Conservation (phyloP, 35 echinoderm and acorn worm genomes). For the Ophiothrix spiculata region DNA sequence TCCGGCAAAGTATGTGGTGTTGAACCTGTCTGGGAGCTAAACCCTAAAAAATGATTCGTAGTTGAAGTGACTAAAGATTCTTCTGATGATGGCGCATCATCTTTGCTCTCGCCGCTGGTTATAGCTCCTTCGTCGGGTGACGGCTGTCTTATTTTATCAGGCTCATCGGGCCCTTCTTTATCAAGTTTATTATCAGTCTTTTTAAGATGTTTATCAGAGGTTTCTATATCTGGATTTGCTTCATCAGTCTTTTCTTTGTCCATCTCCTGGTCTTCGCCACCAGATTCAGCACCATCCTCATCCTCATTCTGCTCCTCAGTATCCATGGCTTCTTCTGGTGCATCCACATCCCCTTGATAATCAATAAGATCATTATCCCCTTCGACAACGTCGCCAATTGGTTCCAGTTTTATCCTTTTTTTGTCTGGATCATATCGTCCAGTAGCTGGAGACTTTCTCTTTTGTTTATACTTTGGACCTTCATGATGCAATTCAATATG, state of each 20-base stretch:
- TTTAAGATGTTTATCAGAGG: no score
- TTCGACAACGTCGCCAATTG: constrained; percentile 7
- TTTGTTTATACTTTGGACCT: constrained; percentile 73
- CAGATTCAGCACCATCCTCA: constrained; percentile 51
- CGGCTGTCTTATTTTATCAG: not conserved
- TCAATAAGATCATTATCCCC: constrained; percentile 11
- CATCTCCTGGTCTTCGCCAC: constrained; percentile 13
- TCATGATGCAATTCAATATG: constrained; percentile 76
- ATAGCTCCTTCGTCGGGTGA: not conserved
- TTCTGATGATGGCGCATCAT: not conserved
- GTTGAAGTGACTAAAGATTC: not conserved
- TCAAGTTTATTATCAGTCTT: not conserved
- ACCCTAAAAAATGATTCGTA: constrained; percentile 7
- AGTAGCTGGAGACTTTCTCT: constrained; percentile 20
- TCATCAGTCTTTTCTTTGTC: not conserved
- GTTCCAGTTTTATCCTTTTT: not conserved
- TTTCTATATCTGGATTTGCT: not conserved
- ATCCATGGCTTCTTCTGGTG: constrained; percentile 7
- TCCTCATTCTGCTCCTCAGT: constrained; percentile 16
- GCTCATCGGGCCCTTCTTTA: not conserved
- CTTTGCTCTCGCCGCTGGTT: no score
- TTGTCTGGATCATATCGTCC: not conserved
- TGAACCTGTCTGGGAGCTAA: constrained; percentile 3
- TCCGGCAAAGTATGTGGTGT: not conserved
- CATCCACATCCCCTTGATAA: constrained; percentile 20